A percentile compares a stretch with the other conserved stretches of the same genome.
Evolutionary conservation across 2,888 invertebrate species (phyloP).

Genomic region (Troides helena): DNA sequence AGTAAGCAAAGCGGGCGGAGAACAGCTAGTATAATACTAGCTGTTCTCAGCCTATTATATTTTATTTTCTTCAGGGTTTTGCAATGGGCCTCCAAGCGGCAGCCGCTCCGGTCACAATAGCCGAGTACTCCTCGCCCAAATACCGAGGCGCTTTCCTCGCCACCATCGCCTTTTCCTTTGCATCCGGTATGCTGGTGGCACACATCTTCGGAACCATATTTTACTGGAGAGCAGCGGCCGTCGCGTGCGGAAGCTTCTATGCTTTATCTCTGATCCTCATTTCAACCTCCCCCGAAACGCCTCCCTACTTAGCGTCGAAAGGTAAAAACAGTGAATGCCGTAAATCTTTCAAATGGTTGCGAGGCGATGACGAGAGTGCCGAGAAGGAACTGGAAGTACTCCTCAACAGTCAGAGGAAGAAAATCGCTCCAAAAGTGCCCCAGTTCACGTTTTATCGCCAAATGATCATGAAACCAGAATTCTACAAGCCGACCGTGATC

Average conservation of each 20-base stretch:
- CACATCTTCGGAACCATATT: slow-evolving; percentile 83
- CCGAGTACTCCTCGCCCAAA: slow-evolving; percentile 77
- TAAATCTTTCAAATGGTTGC: slow-evolving; percentile 79
- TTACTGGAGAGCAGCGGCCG: slow-evolving; percentile 80
- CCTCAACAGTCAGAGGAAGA: slow-evolving; percentile 61
- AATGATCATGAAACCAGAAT: slow-evolving; percentile 68
- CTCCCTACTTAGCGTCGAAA: slow-evolving; percentile 82
- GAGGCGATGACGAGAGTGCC: slow-evolving; percentile 71
- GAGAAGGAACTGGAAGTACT: slow-evolving; percentile 72
- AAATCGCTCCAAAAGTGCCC: slow-evolving; percentile 53
- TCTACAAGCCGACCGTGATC: slow-evolving; percentile 81
- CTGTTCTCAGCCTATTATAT: background rate
- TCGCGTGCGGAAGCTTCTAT: slow-evolving; percentile 75
- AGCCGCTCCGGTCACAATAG: slow-evolving; percentile 69
- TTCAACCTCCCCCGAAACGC: slow-evolving; percentile 82
- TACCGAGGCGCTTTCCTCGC: slow-evolving; percentile 83
- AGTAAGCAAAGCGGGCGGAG: too few relatives aligned
- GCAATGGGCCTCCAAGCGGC: slow-evolving; percentile 78
- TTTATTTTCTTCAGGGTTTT: slow-evolving; percentile 63
- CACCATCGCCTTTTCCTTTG: slow-evolving; percentile 82
- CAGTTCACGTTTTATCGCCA: slow-evolving; percentile 54
- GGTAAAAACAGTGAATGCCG: slow-evolving; percentile 78
- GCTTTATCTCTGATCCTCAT: slow-evolving; percentile 73
- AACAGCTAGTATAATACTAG: too few relatives aligned
- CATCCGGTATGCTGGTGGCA: slow-evolving; percentile 82